Conservation (phyloP, 2,113 vertebrate species). For the Carassius auratus region DNA sequence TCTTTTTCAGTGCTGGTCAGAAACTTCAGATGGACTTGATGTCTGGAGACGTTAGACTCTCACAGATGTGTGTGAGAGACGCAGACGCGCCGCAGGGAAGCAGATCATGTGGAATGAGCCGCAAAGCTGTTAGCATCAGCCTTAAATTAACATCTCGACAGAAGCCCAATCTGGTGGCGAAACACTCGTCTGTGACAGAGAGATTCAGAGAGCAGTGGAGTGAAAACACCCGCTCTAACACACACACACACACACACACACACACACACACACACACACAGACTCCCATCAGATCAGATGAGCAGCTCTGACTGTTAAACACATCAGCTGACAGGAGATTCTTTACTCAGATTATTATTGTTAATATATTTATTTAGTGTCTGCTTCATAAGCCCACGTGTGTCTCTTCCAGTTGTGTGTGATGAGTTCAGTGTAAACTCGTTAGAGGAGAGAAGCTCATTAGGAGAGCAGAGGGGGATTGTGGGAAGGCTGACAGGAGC, state of each 20-base stretch:
- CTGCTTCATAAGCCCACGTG: not conserved
- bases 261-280: no score
- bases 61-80: not conserved
- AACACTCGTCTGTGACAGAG: not conserved
- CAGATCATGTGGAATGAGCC: slow-evolving; percentile 19
- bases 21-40: not conserved
- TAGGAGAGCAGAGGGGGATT: not conserved
- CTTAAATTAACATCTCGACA: not conserved
- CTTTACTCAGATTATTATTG: not conserved
- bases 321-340: not conserved
- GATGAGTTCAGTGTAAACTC: not conserved
- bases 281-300: no score
- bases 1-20: not conserved
- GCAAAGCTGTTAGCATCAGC: not conserved
- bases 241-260: not conserved
- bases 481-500: not conserved
- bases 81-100: not conserved
- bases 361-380: not conserved
- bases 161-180: not conserved
- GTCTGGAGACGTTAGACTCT: not conserved
- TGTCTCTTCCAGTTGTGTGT: no score
- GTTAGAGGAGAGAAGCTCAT: not conserved
- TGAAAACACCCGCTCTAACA: not conserved
- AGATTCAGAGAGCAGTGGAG: not conserved
- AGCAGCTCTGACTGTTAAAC: not conserved